Percentiles rank a stretch among this genome's conserved stretches.
Evolutionary conservation across 2,888 invertebrate species (phyloP).

Genomic region (Andrena trimmerana): DNA sequence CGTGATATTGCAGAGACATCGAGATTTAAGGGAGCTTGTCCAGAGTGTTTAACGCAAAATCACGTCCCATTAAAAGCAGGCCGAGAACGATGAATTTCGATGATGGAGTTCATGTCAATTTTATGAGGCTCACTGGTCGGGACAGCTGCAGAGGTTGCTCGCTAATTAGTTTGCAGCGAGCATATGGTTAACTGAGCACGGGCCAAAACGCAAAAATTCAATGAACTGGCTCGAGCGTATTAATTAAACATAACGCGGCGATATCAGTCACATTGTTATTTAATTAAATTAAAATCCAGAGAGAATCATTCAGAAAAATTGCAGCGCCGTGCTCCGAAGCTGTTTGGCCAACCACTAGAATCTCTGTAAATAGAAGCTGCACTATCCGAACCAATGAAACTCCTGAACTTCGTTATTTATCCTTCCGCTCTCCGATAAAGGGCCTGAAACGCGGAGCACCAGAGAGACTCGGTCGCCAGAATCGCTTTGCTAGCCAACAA

Average conservation of each 20-base stretch:
- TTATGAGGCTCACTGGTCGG: neutral
- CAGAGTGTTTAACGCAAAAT: neutral
- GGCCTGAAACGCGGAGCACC: neutral
- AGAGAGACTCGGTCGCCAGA: neutral
- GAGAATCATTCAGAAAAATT: constrained; percentile 28
- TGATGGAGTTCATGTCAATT: constrained; percentile 23
- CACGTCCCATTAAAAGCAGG: neutral
- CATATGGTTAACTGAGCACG: constrained; percentile 13
- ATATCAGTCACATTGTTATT: neutral
- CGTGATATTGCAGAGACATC: neutral
- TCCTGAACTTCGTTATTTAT: too few species aligned
- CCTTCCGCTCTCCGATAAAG: neutral
- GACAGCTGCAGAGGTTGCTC: neutral
- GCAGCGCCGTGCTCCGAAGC: neutral
- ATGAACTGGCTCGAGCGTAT: constrained; percentile 1
- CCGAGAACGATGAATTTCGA: constrained; percentile 10
- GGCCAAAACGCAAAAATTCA: constrained; percentile 11
- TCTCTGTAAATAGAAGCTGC: neutral
- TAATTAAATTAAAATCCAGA: neutral
- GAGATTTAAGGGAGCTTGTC: neutral
- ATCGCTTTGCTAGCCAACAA: constrained; percentile 22
- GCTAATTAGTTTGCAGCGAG: constrained; percentile 25
- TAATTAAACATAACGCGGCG: constrained; percentile 20
- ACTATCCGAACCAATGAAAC: too few species aligned
- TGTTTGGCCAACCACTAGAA: neutral